These are phyloP conservation scores for Gnathonemus echidnorhynchus DNA, from an alignment of 2,113 vertebrate species.

Conservation along the genomic window DNA sequence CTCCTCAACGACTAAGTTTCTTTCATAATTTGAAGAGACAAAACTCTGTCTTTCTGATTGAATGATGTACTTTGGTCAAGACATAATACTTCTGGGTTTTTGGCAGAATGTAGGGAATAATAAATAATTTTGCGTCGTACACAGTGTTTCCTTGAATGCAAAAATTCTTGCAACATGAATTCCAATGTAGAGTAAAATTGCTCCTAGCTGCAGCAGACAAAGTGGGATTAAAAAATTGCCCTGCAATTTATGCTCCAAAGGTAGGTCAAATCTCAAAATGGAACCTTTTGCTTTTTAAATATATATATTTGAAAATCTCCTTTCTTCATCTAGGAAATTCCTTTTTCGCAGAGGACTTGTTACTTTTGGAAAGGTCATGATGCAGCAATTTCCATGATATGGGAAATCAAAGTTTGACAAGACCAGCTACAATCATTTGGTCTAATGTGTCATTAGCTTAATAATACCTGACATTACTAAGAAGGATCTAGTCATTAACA, in stretches of 20 bases:
- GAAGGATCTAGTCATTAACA: constrained; percentile 17
- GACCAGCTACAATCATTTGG: constrained; percentile 13
- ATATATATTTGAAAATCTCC: neutral
- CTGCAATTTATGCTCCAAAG: neutral
- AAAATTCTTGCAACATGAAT: neutral
- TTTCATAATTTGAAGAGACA: neutral
- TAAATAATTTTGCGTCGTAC: neutral
- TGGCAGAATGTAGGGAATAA: neutral
- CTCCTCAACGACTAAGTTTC: neutral
- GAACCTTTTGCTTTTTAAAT: neutral
- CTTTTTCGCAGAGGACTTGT: neutral
- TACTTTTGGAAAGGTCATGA: neutral
- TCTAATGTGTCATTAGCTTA: constrained; percentile 9
- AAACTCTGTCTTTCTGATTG: neutral
- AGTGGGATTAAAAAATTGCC: neutral
- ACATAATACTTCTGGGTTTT: neutral
- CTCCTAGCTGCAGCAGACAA: neutral
- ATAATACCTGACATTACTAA: constrained; percentile 18
- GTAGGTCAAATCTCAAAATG: neutral
- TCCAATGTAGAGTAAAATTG: neutral
- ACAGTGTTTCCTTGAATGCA: neutral
- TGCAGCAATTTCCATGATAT: neutral
- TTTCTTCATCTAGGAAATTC: neutral
- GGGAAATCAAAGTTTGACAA: constrained; percentile 16
- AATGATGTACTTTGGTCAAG: neutral